Percentiles rank a stretch among this genome's conserved stretches.
phyloP scores from a whole-genome alignment of 2,888 invertebrate species.

The Pollenia labialis region DNA sequence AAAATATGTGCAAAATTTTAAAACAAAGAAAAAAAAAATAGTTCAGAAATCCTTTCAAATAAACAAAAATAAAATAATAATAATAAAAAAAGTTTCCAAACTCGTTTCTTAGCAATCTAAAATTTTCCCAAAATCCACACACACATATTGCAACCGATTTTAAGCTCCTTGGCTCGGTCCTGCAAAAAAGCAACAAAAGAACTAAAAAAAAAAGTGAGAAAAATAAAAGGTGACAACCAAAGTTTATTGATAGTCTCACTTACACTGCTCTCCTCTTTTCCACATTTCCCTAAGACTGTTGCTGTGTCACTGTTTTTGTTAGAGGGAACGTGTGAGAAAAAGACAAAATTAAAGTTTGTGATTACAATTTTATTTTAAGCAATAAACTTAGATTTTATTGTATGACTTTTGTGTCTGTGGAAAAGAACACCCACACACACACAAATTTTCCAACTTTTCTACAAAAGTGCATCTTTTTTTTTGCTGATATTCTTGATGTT shows the following conservation, averaged over 20 bases:
- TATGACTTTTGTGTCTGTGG: constrained; percentile 36
- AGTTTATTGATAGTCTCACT: neutral
- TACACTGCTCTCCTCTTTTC: too few species aligned
- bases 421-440: neutral
- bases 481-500: neutral
- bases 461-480: neutral
- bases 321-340: neutral
- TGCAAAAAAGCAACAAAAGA: neutral
- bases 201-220: neutral
- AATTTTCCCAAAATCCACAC: neutral
- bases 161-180: neutral
- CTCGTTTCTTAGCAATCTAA: neutral
- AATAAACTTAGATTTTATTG: constrained; percentile 60
- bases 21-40: neutral
- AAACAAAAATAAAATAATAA: neutral
- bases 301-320: neutral
- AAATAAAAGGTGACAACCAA: constrained; percentile 34
- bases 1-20: constrained; percentile 11
- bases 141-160: neutral
- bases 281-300: neutral
- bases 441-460: constrained; percentile 12
- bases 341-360: constrained; percentile 26
- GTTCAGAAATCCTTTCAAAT: neutral
- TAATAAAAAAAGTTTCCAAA: constrained; percentile 29
- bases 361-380: constrained; percentile 44